Percentiles rank a stretch among this genome's conserved stretches.
Conservation (phyloP, 23 tunicate species). For the Ascidia mentula region DNA sequence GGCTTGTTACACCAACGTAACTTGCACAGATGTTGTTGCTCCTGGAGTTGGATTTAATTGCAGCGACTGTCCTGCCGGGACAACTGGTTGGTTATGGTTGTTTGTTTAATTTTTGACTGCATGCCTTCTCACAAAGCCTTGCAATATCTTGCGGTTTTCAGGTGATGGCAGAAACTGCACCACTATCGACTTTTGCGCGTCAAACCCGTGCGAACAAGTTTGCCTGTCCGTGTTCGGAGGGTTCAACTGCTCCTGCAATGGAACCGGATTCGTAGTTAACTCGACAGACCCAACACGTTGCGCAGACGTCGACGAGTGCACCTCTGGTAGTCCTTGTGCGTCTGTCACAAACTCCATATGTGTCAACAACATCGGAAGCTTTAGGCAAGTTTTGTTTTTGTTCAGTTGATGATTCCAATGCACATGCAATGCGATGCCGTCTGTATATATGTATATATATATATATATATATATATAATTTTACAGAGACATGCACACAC, state of each 20-base stretch:
- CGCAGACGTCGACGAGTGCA: conserved; percentile 68
- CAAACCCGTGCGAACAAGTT: conserved; percentile 40
- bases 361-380: conserved; percentile 43
- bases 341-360: conserved; percentile 27
- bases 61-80: conserved; percentile 51
- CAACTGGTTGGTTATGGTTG: conserved; percentile 27
- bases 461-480: no score
- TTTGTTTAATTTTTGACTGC: not conserved
- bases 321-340: conserved; percentile 25
- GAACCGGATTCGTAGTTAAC: conserved; percentile 36
- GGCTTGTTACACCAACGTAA: conserved; percentile 41
- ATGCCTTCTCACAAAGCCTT: not conserved
- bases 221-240: conserved; percentile 17
- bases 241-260: conserved; percentile 44
- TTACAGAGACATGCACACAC: no score
- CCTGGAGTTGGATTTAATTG: conserved; percentile 45
- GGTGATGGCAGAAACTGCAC: conserved; percentile 66
- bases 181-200: conserved; percentile 29
- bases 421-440: no score
- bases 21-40: conserved; percentile 49
- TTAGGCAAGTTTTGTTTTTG: no score
- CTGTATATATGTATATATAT: no score
- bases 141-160: not conserved
- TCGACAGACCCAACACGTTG: conserved; percentile 20
- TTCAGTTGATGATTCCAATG: no score